Percentiles rank a stretch among this genome's conserved stretches.
phyloP scores from a whole-genome alignment of 2,888 invertebrate species.

The Adineta ricciae region DNA sequence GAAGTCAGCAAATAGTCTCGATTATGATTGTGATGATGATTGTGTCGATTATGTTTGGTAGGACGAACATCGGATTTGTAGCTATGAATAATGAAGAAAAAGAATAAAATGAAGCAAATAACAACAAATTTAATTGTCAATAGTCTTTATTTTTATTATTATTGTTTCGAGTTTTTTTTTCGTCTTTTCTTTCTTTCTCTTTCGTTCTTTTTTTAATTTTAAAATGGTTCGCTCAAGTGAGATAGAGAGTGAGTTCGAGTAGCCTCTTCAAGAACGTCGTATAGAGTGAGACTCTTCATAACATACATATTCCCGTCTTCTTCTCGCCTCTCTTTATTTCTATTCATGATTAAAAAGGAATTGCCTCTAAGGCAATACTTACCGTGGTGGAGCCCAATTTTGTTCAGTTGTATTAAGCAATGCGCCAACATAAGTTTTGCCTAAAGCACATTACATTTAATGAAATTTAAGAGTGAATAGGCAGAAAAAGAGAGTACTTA shows the following conservation, averaged over 20 bases:
- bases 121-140: too few species aligned
- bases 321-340: not conserved
- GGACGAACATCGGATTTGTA: not conserved
- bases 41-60: conserved; percentile 5
- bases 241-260: conserved; percentile 5
- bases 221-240: not conserved
- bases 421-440: conserved; percentile 90
- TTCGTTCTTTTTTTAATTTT: not conserved
- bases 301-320: not conserved
- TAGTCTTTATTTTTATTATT: too few species aligned
- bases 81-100: not conserved
- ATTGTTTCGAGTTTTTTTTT: not conserved
- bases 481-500: conserved; percentile 52
- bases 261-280: not conserved
- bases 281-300: conserved; percentile 5
- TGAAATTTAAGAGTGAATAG: conserved; percentile 56
- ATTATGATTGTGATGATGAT: conserved; percentile 11
- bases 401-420: conserved; percentile 60
- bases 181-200: not conserved
- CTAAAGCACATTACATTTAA: conserved; percentile 98
- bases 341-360: conserved; percentile 40
- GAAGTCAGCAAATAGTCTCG: conserved; percentile 20
- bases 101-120: not conserved
- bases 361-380: not conserved
- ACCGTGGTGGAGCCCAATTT: conserved; percentile 33